Evolutionary conservation across 2,797 vertebrate genomes (phyloP).

Genomic region (Notolepis coatsorum): DNA sequence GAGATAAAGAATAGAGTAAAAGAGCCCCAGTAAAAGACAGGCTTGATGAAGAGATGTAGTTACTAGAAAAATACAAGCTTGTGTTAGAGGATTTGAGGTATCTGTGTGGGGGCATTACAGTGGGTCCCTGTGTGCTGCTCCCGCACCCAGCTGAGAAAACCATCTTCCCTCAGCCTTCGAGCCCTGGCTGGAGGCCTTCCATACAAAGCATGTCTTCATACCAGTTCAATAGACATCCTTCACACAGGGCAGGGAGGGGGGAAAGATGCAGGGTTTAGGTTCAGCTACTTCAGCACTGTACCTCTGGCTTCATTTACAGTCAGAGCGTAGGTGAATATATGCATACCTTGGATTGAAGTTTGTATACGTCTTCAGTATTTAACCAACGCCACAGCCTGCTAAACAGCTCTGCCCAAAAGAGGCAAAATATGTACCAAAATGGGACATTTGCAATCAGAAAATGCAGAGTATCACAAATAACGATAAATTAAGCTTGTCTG

Average conservation of each 20-base stretch:
- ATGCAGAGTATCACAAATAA: no score
- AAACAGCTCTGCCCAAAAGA: no score
- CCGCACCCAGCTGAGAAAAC: conserved; percentile 60
- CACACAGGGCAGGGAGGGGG: conserved; percentile 44
- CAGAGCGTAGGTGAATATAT: conserved; percentile 21
- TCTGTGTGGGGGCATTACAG: conserved; percentile 36
- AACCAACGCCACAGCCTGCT: no score
- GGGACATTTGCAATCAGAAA: no score
- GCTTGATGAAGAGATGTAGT: conserved; percentile 42
- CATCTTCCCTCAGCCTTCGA: conserved; percentile 32
- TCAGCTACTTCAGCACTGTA: conserved; percentile 39
- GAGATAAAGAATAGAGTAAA: neutral
- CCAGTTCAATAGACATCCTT: conserved; percentile 45
- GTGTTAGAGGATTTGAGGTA: conserved; percentile 22
- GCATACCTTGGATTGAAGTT: conserved; percentile 1
- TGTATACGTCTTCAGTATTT: neutral
- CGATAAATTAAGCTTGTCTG: no score
- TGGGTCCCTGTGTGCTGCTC: conserved; percentile 37
- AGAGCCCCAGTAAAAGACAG: conserved; percentile 4
- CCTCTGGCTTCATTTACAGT: conserved; percentile 18
- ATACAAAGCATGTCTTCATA: conserved; percentile 69
- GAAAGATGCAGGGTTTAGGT: conserved; percentile 31
- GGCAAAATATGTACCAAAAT: no score
- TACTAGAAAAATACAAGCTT: conserved; percentile 49
- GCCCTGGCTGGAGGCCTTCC: conserved; percentile 38